These are phyloP conservation scores for Hemicentrotus pulcherrimus DNA, from an alignment of 35 echinoderm and acorn worm genomes.

Conservation along the genomic window DNA sequence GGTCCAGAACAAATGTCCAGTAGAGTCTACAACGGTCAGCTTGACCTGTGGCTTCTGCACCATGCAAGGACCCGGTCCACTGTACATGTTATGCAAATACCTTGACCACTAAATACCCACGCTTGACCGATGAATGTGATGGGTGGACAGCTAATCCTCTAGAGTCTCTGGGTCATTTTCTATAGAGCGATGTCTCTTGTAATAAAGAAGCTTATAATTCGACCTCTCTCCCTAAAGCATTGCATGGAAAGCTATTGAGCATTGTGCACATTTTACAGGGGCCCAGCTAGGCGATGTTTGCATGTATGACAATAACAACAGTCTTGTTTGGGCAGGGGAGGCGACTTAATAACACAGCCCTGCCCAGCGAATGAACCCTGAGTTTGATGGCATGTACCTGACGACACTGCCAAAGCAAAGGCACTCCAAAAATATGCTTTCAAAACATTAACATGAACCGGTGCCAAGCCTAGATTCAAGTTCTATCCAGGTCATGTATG, in stretches of 20 bases:
- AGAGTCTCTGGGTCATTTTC: neutral
- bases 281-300: neutral
- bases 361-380: neutral
- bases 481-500: neutral
- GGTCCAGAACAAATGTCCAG: neutral
- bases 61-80: neutral
- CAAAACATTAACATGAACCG: neutral
- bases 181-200: neutral
- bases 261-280: neutral
- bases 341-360: neutral
- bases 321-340: neutral
- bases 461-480: neutral
- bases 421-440: neutral
- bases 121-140: neutral
- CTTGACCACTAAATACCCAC: slow-evolving; percentile 16
- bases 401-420: neutral
- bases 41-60: neutral
- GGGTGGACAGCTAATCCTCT: neutral
- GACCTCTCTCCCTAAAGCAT: neutral
- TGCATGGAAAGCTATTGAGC: neutral
- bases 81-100: neutral
- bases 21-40: neutral
- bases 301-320: neutral
- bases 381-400: slow-evolving; percentile 9
- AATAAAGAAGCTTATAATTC: neutral